A percentile compares a stretch with the other conserved stretches of the same genome.
These are phyloP conservation scores for Helarctos malayanus DNA, from an alignment of 2,797 vertebrate genomes.

Conservation along the genomic window DNA sequence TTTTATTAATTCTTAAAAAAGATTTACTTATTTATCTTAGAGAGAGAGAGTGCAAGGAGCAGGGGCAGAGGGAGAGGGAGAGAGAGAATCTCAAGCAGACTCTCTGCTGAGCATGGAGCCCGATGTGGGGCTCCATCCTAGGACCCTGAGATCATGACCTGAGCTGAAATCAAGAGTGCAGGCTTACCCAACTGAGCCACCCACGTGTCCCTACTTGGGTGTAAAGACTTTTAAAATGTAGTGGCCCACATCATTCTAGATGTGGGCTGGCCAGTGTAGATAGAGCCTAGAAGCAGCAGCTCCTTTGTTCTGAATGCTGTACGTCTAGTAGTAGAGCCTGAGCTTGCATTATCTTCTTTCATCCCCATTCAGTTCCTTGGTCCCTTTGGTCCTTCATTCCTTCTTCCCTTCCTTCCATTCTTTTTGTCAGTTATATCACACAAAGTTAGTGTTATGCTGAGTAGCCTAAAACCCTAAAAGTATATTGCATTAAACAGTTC, in stretches of 20 bases:
- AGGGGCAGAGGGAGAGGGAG: not conserved
- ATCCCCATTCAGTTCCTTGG: too few relatives aligned
- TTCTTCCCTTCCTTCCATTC: not conserved
- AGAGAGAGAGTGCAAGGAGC: not conserved
- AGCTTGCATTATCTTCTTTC: not conserved
- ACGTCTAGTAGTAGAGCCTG: not conserved
- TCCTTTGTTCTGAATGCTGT: not conserved
- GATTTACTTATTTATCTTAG: not conserved
- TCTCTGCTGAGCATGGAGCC: not conserved
- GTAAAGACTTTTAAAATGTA: not conserved
- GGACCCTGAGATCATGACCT: not conserved
- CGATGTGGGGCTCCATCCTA: not conserved
- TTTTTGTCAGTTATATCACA: not conserved
- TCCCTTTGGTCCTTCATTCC: not conserved
- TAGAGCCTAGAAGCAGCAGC: not conserved
- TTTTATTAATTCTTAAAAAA: not conserved
- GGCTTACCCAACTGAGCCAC: not conserved
- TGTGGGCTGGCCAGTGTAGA: not conserved
- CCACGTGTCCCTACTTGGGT: not conserved
- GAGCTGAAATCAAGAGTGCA: not conserved
- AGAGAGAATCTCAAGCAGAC: not conserved
- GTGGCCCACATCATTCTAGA: not conserved
- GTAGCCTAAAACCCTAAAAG: not conserved
- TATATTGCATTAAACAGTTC: not conserved
- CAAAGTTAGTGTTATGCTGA: not conserved